Conservation (phyloP, 2,113 vertebrate species). For the Panthera tigris region DNA sequence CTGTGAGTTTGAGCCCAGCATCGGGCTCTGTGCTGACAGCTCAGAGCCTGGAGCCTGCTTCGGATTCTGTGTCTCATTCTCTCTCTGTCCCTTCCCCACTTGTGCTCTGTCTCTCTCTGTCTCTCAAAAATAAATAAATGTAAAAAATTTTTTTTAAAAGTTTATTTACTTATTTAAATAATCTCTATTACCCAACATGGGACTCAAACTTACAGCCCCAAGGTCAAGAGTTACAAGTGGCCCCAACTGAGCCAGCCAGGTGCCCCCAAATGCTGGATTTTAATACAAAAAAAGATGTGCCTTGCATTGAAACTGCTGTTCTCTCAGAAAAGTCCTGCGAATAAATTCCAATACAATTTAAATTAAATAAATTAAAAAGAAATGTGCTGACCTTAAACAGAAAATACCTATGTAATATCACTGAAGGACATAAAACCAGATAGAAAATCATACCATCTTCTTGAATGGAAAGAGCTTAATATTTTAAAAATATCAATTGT, state of each 20-base stretch:
- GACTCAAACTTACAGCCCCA: background rate
- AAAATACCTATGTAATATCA: background rate
- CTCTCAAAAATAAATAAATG: too few relatives aligned
- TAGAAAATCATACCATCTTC: background rate
- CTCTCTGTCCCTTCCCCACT: too few relatives aligned
- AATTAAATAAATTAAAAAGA: conserved; percentile 46
- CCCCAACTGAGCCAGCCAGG: background rate
- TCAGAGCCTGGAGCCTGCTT: too few relatives aligned
- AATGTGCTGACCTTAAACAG: background rate
- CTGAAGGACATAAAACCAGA: background rate
- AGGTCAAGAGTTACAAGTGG: background rate
- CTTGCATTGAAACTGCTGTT: background rate
- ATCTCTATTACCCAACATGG: background rate
- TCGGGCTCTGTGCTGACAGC: too few relatives aligned
- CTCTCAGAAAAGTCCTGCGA: background rate
- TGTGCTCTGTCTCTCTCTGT: too few relatives aligned
- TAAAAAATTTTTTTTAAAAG: too few relatives aligned
- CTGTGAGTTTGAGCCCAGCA: too few relatives aligned
- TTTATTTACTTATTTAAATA: background rate
- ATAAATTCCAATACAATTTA: conserved; percentile 30
- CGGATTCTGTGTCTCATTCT: too few relatives aligned
- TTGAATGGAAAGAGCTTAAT: background rate
- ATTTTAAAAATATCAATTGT: background rate
- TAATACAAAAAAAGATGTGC: background rate
- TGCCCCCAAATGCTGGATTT: background rate